These are phyloP conservation scores for Lutraria lutraria DNA, from an alignment of 2,888 invertebrate genomes.

Conservation along the genomic window DNA sequence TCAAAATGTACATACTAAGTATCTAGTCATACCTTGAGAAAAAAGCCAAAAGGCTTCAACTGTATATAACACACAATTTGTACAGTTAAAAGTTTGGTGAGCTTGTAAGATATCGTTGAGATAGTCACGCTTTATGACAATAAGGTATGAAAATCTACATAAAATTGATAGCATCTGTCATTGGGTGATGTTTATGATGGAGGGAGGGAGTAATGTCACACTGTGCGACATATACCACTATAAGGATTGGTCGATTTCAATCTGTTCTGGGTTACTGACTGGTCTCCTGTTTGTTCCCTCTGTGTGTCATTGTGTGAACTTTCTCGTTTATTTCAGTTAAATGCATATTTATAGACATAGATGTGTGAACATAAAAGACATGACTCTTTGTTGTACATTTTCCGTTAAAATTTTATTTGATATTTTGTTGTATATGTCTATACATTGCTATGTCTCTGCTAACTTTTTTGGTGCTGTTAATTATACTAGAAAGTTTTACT, in stretches of 20 bases:
- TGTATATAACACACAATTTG: neutral
- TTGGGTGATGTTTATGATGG: neutral
- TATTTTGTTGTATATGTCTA: neutral
- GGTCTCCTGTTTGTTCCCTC: neutral
- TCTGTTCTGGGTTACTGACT: conserved; percentile 13
- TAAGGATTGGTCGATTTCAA: conserved; percentile 19
- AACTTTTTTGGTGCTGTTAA: neutral
- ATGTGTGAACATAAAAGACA: neutral
- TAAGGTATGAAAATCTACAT: conserved; percentile 63
- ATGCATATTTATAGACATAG: neutral
- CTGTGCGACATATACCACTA: neutral
- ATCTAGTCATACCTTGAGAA: neutral
- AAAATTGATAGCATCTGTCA: conserved; percentile 49
- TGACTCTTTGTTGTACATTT: neutral
- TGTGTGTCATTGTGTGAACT: conserved; percentile 13
- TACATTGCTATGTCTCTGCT: neutral
- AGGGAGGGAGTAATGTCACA: neutral
- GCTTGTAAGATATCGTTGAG: conserved; percentile 33
- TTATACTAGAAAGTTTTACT: neutral
- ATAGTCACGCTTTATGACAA: conserved; percentile 58
- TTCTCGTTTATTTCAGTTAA: neutral
- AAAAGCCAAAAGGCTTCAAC: neutral
- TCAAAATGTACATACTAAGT: conserved; percentile 22
- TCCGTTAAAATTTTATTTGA: neutral
- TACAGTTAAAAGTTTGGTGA: neutral